Conservation (phyloP, 2,797 vertebrate genomes). For the Bovichtus diacanthus region DNA sequence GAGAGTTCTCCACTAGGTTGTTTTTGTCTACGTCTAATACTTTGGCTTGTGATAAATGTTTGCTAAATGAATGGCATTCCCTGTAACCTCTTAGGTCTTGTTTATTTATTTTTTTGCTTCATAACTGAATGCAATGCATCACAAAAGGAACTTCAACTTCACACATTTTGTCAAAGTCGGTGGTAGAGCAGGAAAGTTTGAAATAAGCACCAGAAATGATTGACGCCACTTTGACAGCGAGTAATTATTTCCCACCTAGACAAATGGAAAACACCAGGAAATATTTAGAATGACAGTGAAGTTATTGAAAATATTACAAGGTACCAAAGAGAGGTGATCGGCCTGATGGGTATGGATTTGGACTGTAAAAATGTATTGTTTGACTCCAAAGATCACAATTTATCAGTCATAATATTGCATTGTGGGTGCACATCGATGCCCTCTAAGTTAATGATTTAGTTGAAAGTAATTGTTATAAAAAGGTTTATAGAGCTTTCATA, state of each 20-base stretch:
- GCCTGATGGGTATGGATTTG: not conserved
- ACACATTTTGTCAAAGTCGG: no score
- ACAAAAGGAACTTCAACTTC: no score
- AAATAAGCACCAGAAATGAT: not conserved
- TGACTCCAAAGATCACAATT: conserved; percentile 35
- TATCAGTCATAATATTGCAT: not conserved
- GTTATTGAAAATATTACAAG: not conserved
- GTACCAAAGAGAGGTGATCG: not conserved
- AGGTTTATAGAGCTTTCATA: conserved; percentile 2
- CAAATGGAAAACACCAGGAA: not conserved
- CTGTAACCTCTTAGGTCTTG: not conserved
- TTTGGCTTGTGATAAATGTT: not conserved
- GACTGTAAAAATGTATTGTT: not conserved
- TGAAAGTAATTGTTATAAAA: not conserved
- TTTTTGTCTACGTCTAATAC: not conserved
- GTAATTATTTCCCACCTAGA: not conserved
- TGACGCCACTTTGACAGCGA: not conserved
- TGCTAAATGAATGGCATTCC: not conserved
- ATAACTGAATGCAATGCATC: not conserved
- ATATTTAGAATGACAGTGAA: not conserved
- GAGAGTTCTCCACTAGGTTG: not conserved
- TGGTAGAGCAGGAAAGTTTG: not conserved
- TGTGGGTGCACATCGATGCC: not conserved
- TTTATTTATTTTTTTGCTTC: not conserved
- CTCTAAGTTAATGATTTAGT: not conserved